phyloP scores from a whole-genome alignment of 2,888 invertebrate species.

The Spodoptera littoralis region DNA sequence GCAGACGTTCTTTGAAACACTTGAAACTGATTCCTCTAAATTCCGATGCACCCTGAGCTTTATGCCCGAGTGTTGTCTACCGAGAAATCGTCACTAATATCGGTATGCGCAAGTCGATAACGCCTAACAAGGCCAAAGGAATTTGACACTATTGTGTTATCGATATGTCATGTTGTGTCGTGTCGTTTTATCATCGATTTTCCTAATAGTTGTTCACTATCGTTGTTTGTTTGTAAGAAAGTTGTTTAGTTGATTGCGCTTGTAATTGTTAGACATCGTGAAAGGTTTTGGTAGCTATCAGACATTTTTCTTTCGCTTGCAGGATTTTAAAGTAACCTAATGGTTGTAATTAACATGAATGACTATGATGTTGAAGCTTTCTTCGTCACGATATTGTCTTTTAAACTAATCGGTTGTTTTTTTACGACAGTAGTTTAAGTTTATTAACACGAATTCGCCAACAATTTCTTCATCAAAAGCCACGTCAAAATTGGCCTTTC shows the following conservation, averaged over 20 bases:
- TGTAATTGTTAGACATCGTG: slow-evolving; percentile 15
- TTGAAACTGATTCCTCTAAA: slow-evolving; percentile 50
- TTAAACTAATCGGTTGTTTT: background rate
- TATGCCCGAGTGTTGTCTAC: slow-evolving; percentile 45
- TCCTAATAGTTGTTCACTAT: slow-evolving; percentile 19
- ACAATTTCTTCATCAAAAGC: slow-evolving; percentile 23
- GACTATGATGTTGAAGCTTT: too few relatives aligned
- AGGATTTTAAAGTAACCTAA: background rate
- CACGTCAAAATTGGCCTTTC: slow-evolving; percentile 23
- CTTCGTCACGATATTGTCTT: background rate
- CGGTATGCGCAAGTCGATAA: slow-evolving; percentile 68
- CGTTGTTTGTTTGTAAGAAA: slow-evolving; percentile 32
- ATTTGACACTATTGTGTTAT: slow-evolving; percentile 59
- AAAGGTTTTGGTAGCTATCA: slow-evolving; percentile 1
- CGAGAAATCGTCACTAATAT: slow-evolving; percentile 55
- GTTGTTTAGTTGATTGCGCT: slow-evolving; percentile 30
- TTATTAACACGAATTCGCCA: slow-evolving; percentile 12
- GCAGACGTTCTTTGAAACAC: slow-evolving; percentile 44
- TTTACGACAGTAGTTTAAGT: slow-evolving; percentile 16
- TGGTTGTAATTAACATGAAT: too few relatives aligned
- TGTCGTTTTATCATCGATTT: slow-evolving; percentile 41
- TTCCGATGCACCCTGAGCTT: slow-evolving; percentile 51
- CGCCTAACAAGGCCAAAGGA: slow-evolving; percentile 62
- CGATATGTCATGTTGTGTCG: slow-evolving; percentile 38
- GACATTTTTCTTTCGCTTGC: slow-evolving; percentile 1